Evolutionary conservation across 2,888 invertebrate species (phyloP).

Genomic region (Alloscopus bannaensis): DNA sequence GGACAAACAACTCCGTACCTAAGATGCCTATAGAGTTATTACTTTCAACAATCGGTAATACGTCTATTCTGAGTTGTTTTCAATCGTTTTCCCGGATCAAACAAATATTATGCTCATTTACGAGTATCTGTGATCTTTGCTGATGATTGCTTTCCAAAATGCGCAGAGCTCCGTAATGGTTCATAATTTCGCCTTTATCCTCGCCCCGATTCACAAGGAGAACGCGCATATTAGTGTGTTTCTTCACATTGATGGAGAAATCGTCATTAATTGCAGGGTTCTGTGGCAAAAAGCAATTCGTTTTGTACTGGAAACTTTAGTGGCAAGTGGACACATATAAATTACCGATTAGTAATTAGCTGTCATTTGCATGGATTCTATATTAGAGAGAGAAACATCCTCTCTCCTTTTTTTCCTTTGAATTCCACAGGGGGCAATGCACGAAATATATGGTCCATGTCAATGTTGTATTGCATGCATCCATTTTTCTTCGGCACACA

Average conservation of each 20-base stretch:
- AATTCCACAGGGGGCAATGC: conserved; percentile 38
- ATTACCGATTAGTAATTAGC: conserved; percentile 61
- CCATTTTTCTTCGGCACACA: not conserved
- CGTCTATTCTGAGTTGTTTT: too few relatives aligned
- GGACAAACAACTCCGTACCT: too few relatives aligned
- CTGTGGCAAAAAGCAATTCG: conserved; percentile 11
- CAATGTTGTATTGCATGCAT: conserved; percentile 19
- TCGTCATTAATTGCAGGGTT: conserved; percentile 20
- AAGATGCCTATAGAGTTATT: too few relatives aligned
- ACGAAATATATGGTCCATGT: conserved; percentile 32
- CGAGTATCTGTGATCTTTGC: too few relatives aligned
- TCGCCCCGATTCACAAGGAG: too few relatives aligned
- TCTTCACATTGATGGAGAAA: conserved; percentile 10
- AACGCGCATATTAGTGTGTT: not conserved
- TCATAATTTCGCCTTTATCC: too few relatives aligned
- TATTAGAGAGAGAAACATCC: conserved; percentile 13
- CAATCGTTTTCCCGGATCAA: too few relatives aligned
- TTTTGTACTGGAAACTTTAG: not conserved
- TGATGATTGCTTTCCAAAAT: too few relatives aligned
- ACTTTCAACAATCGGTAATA: too few relatives aligned
- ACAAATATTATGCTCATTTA: too few relatives aligned
- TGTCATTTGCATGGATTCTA: conserved; percentile 52
- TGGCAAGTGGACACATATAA: conserved; percentile 43
- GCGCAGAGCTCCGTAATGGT: too few relatives aligned
- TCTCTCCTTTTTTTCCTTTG: not conserved